Evolutionary conservation across 2,113 vertebrate species (phyloP), one percentile per base, ranked within the genome.

Genomic region (Numenius arquata): DNA sequence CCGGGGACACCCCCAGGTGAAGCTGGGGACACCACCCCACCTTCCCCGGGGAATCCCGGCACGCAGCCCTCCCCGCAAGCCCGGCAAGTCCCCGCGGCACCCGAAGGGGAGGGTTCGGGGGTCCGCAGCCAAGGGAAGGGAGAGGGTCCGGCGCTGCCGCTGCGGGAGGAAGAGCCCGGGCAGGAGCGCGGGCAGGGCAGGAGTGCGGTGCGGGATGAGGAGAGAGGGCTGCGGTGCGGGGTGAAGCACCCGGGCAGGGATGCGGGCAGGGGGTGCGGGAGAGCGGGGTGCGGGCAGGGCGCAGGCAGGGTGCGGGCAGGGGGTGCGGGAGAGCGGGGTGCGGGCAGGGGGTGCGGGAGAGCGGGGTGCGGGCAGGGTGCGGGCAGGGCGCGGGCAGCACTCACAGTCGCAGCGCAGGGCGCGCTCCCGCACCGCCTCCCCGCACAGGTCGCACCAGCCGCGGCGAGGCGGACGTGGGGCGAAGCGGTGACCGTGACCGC

Each of bases 361-460:
- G 50, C 32, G 2, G 12, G 21, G 40, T 0, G 14, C 55, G 7
- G 55, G 59, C 18, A 19, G 23, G 53, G 36, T 27, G 29, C 45
- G 8, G 56, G 74, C 32, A 25, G n/a, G 48, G 26, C 4, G 26
- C 8, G 6, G 72, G 3, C 40, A 56, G 15, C 72, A 98, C 99
- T 99, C 98, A 99, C 99, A 98, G 79, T 98, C 97, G 97, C 99
- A 99, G 96, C 98, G 98, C 90, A 98, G 98, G 19, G 98, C 98
- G 63, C 88, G 97, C 59, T 97, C 97, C 70, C 96, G 97, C 97
- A 99, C 98, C 92, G 96, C 98, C 4, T 95, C 95, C 59, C 97
- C 99, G 88, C 99, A 99, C 78, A 98, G 98, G 93, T 99, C 99
- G 78, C 99, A 99, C 99, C 99, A 99, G 90, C 98, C 99, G 30